Evolutionary conservation across 2,888 invertebrate genomes (phyloP).

Genomic region (Synergus laeviventris): DNA sequence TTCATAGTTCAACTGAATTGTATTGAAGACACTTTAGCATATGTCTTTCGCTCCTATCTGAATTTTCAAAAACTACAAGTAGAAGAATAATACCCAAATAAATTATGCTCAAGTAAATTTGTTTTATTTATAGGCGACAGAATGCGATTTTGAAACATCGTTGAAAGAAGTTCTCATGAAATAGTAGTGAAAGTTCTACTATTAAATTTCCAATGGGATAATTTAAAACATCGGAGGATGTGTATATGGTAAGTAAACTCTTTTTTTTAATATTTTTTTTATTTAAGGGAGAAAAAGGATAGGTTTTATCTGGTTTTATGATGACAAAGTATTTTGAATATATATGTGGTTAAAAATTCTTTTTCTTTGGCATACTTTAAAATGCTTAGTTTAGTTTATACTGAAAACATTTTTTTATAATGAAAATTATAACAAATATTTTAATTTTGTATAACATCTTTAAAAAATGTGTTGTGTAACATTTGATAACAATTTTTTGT

Average conservation of each 20-base stretch:
- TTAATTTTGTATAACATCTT: background rate
- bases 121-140: background rate
- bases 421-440: background rate
- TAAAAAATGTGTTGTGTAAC: background rate
- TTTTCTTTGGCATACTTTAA: background rate
- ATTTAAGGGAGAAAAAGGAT: background rate
- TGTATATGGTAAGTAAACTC: background rate
- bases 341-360: background rate
- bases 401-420: background rate
- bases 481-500: background rate
- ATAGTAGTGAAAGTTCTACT: background rate
- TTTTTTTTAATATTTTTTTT: background rate
- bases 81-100: background rate
- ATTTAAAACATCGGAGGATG: background rate
- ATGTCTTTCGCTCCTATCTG: conserved; percentile 58
- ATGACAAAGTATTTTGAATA: background rate
- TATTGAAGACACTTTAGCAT: conserved; percentile 44
- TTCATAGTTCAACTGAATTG: conserved; percentile 53
- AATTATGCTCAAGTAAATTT: background rate
- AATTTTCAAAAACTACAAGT: conserved; percentile 1
- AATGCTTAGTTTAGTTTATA: background rate
- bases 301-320: background rate
- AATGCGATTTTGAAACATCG: background rate
- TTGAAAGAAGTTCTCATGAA: background rate
- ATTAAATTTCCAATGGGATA: background rate